A percentile compares a stretch with the other conserved stretches of the same genome.
phyloP scores from a whole-genome alignment of 2,113 vertebrate species.

The Nematolebias whitei region DNA sequence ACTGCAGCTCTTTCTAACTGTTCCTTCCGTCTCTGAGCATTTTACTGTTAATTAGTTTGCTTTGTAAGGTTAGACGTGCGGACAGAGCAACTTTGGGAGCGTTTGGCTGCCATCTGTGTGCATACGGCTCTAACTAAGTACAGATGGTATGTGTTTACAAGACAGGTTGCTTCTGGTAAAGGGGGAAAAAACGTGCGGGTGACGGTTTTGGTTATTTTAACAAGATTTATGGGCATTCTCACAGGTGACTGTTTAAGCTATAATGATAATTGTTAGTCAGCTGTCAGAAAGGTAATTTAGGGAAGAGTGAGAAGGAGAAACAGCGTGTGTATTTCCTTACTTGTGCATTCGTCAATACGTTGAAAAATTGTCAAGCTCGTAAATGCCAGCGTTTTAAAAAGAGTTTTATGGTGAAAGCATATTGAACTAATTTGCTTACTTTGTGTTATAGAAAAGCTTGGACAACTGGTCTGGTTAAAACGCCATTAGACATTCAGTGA shows the following conservation, averaged over 20 bases:
- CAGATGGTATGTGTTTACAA: constrained; percentile 93
- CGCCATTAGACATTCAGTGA: constrained; percentile 76
- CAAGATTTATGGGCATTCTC: constrained; percentile 95
- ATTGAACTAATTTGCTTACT: constrained; percentile 61
- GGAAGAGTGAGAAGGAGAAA: constrained; percentile 40
- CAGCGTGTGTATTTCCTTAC: constrained; percentile 37
- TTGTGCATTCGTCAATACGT: constrained; percentile 50
- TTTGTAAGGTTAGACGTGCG: constrained; percentile 93
- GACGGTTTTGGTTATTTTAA: constrained; percentile 96
- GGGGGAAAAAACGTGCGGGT: constrained; percentile 77
- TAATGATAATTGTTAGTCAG: constrained; percentile 95
- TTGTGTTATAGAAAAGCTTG: constrained; percentile 46
- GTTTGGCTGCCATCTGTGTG: constrained; percentile 95
- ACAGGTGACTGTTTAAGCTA: constrained; percentile 90
- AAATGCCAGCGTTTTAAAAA: constrained; percentile 27
- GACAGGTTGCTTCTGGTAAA: constrained; percentile 93
- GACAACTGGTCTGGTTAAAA: constrained; percentile 71
- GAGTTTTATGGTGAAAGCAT: constrained; percentile 30
- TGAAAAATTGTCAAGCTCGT: constrained; percentile 54
- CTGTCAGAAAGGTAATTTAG: constrained; percentile 86
- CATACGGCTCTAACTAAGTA: constrained; percentile 91
- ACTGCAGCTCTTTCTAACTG: constrained; percentile 89
- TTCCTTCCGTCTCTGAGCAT: constrained; percentile 86
- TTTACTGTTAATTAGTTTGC: constrained; percentile 92
- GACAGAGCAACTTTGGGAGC: constrained; percentile 90